Evolutionary conservation across 2,113 vertebrate genomes (phyloP), one percentile per base, ranked within the genome.

Genomic region (Pseudopipra pipra): DNA sequence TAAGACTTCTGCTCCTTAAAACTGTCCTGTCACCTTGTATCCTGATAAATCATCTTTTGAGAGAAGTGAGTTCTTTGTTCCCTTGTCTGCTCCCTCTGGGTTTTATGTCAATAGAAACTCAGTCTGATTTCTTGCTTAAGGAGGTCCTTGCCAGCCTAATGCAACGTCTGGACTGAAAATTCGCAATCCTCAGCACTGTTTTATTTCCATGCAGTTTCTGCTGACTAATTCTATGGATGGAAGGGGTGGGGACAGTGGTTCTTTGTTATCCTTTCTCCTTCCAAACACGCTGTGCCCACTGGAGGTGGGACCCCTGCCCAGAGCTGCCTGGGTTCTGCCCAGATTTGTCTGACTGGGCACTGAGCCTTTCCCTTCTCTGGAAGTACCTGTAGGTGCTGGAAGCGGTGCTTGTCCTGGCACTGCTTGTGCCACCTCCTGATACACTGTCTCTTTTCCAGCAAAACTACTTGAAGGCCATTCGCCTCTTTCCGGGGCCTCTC

Each of bases 381-480:
- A 31, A 25, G 70, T 39, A 9, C 7, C 63, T 52, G 46, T 28
- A 25, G 35, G 54, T 80, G 33, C 73, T 71, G 49, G 7, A 8
- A 23, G 25, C 3, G 43, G 4, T 39, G 55, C 46, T 41, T 49
- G 11, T 17, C 2, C 1, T 19, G 6, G 54, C 24, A 0, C 39
- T 72, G 13, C 20, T 11, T 11, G 33, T 18, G 1, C 2, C 3
- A 18, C 5, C 21, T 72, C 7, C 68, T 87, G 23, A 89, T 21
- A 5, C 17, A 0, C 31, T 83, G 2, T 92, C 24, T 97, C 35
- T 87, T 56, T 96, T 35, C 19, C 92, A 98, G 98, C 95, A 97
- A 95, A 98, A 95, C 52, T 98, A 97, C 65, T 9, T 98, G 62
- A 98, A 98, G 74, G 98, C 98, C 2, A 97, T 98, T 86, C 97